Conservation (phyloP, 2,797 vertebrate genomes). For the Poeciliopsis turneri region DNA sequence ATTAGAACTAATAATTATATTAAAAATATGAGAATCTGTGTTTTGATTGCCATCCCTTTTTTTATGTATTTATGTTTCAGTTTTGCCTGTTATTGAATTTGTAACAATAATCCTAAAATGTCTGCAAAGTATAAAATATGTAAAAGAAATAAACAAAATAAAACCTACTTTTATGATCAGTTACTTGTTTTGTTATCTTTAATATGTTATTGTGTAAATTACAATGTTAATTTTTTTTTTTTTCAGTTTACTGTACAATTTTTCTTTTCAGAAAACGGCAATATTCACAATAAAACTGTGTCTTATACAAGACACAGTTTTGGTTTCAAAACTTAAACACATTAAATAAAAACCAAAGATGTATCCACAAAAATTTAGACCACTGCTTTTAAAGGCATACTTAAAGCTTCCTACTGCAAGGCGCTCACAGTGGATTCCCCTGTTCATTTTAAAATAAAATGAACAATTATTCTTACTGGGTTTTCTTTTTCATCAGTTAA, state of each 20-base stretch:
- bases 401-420: no score
- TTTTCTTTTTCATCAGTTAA: slow-evolving; percentile 11
- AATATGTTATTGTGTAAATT: background rate
- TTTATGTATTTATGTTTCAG: background rate
- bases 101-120: background rate
- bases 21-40: background rate
- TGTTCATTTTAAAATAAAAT: background rate
- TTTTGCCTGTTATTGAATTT: background rate
- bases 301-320: background rate
- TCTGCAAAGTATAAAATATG: background rate
- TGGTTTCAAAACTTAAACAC: background rate
- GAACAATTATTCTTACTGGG: background rate
- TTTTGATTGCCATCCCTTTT: background rate
- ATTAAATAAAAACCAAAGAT: slow-evolving; percentile 8
- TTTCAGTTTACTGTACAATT: background rate
- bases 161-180: background rate
- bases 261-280: background rate
- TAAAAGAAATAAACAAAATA: background rate
- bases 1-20: background rate
- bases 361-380: background rate
- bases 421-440: background rate
- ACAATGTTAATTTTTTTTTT: background rate
- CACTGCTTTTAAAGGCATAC: background rate
- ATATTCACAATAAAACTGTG: no score
- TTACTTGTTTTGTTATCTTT: background rate